phyloP scores from a whole-genome alignment of 2,888 invertebrate genomes.

The Seira musarum region DNA sequence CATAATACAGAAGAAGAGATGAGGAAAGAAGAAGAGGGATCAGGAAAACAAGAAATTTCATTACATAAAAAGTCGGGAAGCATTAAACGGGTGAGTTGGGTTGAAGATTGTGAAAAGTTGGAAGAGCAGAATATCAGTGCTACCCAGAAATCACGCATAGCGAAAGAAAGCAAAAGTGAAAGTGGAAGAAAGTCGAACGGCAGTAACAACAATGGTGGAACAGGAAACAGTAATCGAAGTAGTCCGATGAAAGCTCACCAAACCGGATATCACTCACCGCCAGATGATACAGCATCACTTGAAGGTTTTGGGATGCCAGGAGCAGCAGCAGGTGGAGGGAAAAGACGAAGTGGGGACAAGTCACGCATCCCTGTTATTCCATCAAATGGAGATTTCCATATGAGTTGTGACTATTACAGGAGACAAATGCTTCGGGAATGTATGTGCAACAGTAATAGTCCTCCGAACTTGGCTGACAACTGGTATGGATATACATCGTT shows the following conservation, averaged over 20 bases:
- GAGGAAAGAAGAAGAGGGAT: constrained; percentile 24
- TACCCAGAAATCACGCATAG: background rate
- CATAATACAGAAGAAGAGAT: background rate
- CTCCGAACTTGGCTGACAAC: constrained; percentile 33
- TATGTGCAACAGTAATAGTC: constrained; percentile 30
- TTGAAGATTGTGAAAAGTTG: constrained; percentile 30
- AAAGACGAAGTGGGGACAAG: constrained; percentile 36
- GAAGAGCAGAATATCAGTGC: constrained; percentile 4
- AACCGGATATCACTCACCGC: constrained; percentile 14
- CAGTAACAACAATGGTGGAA: background rate
- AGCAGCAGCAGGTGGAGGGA: background rate
- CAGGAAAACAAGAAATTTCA: background rate
- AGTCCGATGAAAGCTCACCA: constrained; percentile 30
- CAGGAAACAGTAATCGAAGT: constrained; percentile 18
- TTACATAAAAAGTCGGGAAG: constrained; percentile 14
- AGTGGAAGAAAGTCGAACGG: constrained; percentile 41
- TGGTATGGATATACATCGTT: constrained; percentile 60
- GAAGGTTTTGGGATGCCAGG: background rate
- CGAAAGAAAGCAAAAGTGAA: constrained; percentile 37
- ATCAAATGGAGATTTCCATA: constrained; percentile 33
- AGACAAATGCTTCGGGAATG: constrained; percentile 58
- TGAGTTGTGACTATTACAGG: constrained; percentile 64
- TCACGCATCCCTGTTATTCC: constrained; percentile 55
- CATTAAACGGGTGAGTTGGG: constrained; percentile 49
- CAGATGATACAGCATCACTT: constrained; percentile 1